Conservation (phyloP, 2,888 invertebrate species). For the Nineta flava region DNA sequence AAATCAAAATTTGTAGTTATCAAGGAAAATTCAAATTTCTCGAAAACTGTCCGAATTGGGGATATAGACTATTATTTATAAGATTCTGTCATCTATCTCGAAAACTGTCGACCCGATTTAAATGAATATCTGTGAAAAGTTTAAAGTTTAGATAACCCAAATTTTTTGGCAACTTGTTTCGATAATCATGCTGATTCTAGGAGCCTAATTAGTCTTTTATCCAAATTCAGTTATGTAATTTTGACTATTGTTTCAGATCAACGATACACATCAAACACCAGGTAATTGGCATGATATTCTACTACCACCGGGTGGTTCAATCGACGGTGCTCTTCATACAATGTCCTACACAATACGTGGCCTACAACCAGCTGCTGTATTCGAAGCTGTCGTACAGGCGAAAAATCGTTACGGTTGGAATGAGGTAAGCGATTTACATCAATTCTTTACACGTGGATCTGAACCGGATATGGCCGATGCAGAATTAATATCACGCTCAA, state of each 20-base stretch:
- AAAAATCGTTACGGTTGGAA: constrained; percentile 63
- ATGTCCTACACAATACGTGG: constrained; percentile 48
- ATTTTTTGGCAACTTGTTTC: too few relatives aligned
- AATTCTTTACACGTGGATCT: constrained; percentile 49
- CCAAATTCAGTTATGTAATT: too few relatives aligned
- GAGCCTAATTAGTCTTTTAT: too few relatives aligned
- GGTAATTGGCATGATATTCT: constrained; percentile 54
- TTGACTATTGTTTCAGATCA: constrained; percentile 33
- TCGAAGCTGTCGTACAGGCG: constrained; percentile 58
- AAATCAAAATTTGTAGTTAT: too few relatives aligned
- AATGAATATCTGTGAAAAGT: too few relatives aligned
- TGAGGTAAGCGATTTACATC: constrained; percentile 50
- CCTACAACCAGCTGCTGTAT: constrained; percentile 47
- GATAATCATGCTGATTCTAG: too few relatives aligned
- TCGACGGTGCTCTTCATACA: constrained; percentile 32
- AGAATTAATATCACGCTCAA: constrained; percentile 3
- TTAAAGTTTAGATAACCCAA: too few relatives aligned
- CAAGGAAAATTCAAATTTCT: too few relatives aligned
- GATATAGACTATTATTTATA: too few relatives aligned
- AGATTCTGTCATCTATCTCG: too few relatives aligned
- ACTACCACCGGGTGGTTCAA: constrained; percentile 30
- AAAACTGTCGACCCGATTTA: too few relatives aligned
- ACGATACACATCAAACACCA: constrained; percentile 53
- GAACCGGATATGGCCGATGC: constrained; percentile 3
- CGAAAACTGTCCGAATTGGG: too few relatives aligned